Evolutionary conservation across 2,113 vertebrate genomes (phyloP).

Genomic region (Oceanodroma tethys): DNA sequence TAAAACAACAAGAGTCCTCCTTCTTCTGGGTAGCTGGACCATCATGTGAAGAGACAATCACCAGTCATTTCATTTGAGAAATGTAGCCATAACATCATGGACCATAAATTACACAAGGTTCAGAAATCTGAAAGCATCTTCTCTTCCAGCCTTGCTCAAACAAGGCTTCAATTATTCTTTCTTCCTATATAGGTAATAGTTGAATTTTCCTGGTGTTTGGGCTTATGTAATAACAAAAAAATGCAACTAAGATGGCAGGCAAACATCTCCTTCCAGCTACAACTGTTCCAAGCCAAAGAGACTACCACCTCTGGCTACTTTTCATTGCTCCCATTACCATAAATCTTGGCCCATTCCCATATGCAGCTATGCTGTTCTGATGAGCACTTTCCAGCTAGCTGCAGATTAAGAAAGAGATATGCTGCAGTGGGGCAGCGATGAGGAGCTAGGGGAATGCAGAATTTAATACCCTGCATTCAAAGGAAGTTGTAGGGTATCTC

Average conservation of each 20-base stretch:
- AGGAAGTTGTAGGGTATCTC: neutral
- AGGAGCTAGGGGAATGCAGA: neutral
- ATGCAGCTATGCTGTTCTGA: neutral
- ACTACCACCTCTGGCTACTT: neutral
- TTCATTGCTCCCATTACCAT: neutral
- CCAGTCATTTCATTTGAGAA: neutral
- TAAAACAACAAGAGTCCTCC: neutral
- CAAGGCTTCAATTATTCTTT: neutral
- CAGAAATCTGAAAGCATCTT: neutral
- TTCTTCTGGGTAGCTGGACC: neutral
- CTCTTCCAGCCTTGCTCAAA: neutral
- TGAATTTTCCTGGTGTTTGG: neutral
- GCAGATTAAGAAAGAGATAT: neutral
- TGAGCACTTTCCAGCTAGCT: neutral
- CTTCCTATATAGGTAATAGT: neutral
- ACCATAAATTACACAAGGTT: neutral
- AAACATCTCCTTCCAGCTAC: neutral
- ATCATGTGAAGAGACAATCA: neutral
- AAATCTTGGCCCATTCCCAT: neutral
- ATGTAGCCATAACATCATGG: neutral
- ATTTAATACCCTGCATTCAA: neutral
- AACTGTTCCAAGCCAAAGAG: neutral
- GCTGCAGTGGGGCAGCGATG: neutral
- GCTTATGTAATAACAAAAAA: neutral
- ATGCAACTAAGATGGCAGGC: neutral